Conservation (phyloP, 2,113 vertebrate species). For the Felis chaus region DNA sequence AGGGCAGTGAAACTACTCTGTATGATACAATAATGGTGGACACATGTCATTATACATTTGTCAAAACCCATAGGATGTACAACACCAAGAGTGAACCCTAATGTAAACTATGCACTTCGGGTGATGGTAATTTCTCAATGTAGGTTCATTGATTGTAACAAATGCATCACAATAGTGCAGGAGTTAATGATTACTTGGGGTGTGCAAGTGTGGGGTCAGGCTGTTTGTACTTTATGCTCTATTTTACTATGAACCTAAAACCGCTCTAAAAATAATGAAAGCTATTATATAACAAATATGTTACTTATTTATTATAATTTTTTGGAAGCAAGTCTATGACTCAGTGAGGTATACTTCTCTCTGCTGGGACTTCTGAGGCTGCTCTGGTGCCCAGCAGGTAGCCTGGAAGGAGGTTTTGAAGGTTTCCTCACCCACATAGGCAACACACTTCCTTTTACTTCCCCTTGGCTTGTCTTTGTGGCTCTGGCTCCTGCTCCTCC, state of each 20-base stretch:
- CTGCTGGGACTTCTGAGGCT: background rate
- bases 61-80: background rate
- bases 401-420: background rate
- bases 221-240: background rate
- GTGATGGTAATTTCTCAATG: background rate
- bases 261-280: background rate
- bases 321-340: background rate
- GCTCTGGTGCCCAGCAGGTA: background rate
- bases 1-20: background rate
- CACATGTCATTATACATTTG: background rate
- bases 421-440: background rate
- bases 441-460: background rate
- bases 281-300: background rate
- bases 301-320: background rate
- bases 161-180: background rate
- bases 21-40: background rate
- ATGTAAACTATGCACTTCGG: background rate
- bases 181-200: background rate
- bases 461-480: background rate
- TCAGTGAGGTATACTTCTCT: background rate
- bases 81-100: background rate
- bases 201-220: background rate
- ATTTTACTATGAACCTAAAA: background rate
- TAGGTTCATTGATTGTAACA: background rate
- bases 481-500: background rate